phyloP scores from a whole-genome alignment of 2,113 vertebrate genomes.

The Dendrocopos noguchii region DNA sequence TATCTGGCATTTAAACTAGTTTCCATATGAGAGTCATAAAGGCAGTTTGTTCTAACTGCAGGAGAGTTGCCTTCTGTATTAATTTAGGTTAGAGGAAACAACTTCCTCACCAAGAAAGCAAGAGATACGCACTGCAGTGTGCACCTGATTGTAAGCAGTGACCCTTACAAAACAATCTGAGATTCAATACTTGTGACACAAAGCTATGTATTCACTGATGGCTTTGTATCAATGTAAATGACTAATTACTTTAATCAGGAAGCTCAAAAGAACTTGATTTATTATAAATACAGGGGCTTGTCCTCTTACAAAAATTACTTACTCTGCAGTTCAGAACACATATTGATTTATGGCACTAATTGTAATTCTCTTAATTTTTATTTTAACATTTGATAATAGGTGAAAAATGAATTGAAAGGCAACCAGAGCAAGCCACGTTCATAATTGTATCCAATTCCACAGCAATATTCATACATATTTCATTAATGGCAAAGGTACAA shows the following conservation, averaged over 20 bases:
- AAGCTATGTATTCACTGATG: neutral
- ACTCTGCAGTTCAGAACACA: neutral
- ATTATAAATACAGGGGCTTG: slow-evolving; percentile 11
- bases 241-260: slow-evolving; percentile 56
- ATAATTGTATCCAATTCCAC: neutral
- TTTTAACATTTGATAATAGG: slow-evolving; percentile 18
- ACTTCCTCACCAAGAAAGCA: neutral
- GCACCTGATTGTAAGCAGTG: neutral
- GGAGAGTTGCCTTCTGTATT: neutral
- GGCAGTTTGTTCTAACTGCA: neutral
- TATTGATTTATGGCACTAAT: slow-evolving; percentile 32
- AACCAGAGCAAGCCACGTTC: neutral
- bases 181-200: neutral
- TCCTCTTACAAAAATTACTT: neutral
- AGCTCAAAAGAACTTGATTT: slow-evolving; percentile 41
- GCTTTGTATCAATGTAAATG: slow-evolving; percentile 48
- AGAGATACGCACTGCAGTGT: neutral
- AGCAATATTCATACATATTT: neutral
- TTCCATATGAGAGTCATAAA: neutral
- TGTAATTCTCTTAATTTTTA: neutral
- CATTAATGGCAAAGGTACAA: neutral
- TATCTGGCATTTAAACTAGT: neutral
- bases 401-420: slow-evolving; percentile 26
- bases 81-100: neutral
- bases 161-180: neutral